Conservation (phyloP, 2,113 vertebrate species). For the Gyps fulvus region DNA sequence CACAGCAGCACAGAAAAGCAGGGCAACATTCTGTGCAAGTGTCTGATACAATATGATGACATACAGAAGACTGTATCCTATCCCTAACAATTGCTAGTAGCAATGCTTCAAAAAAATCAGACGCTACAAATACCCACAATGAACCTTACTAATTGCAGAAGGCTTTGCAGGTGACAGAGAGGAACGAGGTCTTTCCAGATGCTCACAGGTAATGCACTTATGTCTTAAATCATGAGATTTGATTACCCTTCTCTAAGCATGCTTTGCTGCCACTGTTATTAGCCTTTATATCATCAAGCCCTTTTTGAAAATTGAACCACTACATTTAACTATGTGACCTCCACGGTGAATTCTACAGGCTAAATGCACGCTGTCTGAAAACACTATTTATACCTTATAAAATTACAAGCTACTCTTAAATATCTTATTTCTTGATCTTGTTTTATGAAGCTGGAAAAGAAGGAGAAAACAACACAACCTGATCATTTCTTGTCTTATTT, state of each 20-base stretch:
- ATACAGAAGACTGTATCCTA: neutral
- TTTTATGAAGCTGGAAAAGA: neutral
- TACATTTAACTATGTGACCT: conserved; percentile 28
- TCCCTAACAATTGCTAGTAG: neutral
- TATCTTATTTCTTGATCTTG: neutral
- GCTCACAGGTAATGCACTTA: neutral
- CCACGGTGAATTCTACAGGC: neutral
- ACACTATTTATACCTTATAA: neutral
- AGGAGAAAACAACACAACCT: neutral
- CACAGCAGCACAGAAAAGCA: neutral
- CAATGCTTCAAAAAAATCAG: neutral
- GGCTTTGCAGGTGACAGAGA: conserved; percentile 16
- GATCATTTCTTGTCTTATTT: neutral
- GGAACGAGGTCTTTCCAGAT: neutral
- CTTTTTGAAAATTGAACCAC: conserved; percentile 11
- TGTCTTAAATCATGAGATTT: conserved; percentile 26
- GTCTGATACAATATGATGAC: neutral
- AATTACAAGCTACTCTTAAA: neutral
- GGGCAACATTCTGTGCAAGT: neutral
- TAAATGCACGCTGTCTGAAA: neutral
- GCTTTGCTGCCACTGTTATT: conserved; percentile 16
- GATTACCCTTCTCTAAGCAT: neutral
- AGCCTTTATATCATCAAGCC: neutral
- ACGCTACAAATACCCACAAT: neutral
- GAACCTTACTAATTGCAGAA: conserved; percentile 10